These are phyloP conservation scores for Trypoxylon attenuatum DNA, from an alignment of 2,888 invertebrate species.

Conservation along the genomic window DNA sequence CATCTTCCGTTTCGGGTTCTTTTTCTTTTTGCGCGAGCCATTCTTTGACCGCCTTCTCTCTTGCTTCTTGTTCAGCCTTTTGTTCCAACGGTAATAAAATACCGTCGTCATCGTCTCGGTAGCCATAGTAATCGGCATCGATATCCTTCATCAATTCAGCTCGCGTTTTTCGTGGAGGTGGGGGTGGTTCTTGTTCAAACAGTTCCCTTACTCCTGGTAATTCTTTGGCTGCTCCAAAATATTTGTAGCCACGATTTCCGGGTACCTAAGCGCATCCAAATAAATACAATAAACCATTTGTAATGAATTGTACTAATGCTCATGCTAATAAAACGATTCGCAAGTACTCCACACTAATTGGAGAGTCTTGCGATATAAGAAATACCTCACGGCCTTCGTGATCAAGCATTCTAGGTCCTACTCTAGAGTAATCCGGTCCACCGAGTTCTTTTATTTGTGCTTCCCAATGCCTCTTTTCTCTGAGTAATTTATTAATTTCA, in stretches of 20 bases:
- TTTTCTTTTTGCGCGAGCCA: constrained; percentile 82
- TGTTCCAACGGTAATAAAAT: constrained; percentile 91
- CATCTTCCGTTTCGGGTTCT: constrained; percentile 76
- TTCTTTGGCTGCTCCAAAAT: constrained; percentile 98
- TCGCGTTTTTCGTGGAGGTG: constrained; percentile 92
- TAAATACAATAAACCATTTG: background rate
- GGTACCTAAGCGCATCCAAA: constrained; percentile 80
- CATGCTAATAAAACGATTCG: too few relatives aligned
- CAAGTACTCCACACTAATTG: too few relatives aligned
- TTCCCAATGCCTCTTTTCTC: constrained; percentile 99
- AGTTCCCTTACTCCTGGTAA: constrained; percentile 97
- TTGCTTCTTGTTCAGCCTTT: constrained; percentile 83
- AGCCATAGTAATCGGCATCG: constrained; percentile 99
- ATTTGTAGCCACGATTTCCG: constrained; percentile 98
- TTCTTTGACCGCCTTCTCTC: constrained; percentile 80
- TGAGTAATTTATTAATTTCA: constrained; percentile 97
- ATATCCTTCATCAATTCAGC: constrained; percentile 98
- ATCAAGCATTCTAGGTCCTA: constrained; percentile 95
- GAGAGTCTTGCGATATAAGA: too few relatives aligned
- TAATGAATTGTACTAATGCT: background rate
- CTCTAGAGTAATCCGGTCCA: constrained; percentile 93
- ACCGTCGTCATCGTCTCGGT: constrained; percentile 98
- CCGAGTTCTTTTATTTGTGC: constrained; percentile 95
- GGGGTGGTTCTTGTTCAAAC: constrained; percentile 96
- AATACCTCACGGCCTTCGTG: constrained; percentile 90